Evolutionary conservation across 1,140 invertebrate genomes (phyloP), one percentile per base, ranked within the genome.

Genomic region (Papilio polytes): DNA sequence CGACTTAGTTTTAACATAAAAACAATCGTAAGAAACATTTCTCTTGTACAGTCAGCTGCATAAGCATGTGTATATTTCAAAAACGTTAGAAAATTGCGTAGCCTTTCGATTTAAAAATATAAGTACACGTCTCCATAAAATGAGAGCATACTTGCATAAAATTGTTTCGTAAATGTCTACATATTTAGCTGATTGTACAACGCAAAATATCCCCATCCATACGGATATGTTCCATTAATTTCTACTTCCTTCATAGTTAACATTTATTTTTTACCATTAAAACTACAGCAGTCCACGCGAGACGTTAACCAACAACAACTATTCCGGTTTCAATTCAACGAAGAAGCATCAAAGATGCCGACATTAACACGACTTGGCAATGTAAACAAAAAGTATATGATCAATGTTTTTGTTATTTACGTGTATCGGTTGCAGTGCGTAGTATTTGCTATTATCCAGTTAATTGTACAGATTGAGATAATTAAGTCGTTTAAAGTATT

Each of bases 311-410:
- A 9, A 1, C 31, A 9, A 1, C 31, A 12, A 41, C 0, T 15
- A 73, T 73, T 20, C 31, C 22, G 10, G 31, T n/a, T 72, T 41
- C 70, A 41, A 72, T 36, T 72, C 70, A 41, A 72, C 18, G 41
- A 73, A 73, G 72, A 73, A 41, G 3, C 36, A 73, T 44, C 72
- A 73, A 73, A 73, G 36, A 36, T 2, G 41, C 72, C 72, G 72
- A 46, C 36, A 12, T 41, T 36, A 72, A 72, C 26, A 41, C 31
- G 31, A 72, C 70, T 36, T 18, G 31, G 41, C 8, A 73, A 44
- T 73, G 41, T 46, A 10, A 73, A 73, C 15, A 44, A 46, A n/a
- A 73, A 44, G 20, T 73, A 22, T 46, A 31, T 13, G 63, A 41
- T 73, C 36, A 6, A 46, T 22, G 12, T 72, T 72, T 72, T 72